Percentiles rank a stretch among this genome's conserved stretches.
Evolutionary conservation across 1,140 invertebrate genomes (phyloP).

Genomic region (Diorhabda sublineata): DNA sequence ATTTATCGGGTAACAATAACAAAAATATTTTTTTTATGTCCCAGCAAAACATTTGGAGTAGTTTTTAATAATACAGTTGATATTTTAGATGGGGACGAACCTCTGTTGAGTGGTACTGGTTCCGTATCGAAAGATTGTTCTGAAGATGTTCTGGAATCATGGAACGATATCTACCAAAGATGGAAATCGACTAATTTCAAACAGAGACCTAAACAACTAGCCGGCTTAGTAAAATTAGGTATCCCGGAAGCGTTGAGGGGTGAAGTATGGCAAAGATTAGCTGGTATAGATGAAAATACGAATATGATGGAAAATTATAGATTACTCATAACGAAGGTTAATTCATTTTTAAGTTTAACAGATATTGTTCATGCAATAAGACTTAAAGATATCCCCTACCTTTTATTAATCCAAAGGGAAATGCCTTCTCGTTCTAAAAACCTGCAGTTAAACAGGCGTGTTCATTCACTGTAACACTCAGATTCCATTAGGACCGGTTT

Average conservation of each 20-base stretch:
- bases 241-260: conserved; percentile 94
- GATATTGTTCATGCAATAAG: background rate
- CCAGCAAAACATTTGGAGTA: background rate
- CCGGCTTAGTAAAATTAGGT: conserved; percentile 76
- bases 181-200: conserved; percentile 65
- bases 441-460: too few species aligned
- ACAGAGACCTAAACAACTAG: conserved; percentile 73
- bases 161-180: conserved; percentile 83
- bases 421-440: too few species aligned
- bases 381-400: too few species aligned
- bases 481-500: too few species aligned
- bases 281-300: conserved; percentile 76
- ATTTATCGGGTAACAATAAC: conserved; percentile 65
- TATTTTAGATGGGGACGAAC: conserved; percentile 83
- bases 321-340: conserved; percentile 84
- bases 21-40: background rate
- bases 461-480: too few species aligned
- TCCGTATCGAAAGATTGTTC: conserved; percentile 94
- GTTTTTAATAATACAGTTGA: background rate
- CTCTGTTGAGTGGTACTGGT: conserved; percentile 91
- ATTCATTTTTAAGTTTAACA: conserved; percentile 7
- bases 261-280: conserved; percentile 95
- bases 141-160: conserved; percentile 85
- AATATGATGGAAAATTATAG: conserved; percentile 90
- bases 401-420: too few species aligned